phyloP scores from a whole-genome alignment of 2,113 vertebrate genomes.

The Bos indicus region DNA sequence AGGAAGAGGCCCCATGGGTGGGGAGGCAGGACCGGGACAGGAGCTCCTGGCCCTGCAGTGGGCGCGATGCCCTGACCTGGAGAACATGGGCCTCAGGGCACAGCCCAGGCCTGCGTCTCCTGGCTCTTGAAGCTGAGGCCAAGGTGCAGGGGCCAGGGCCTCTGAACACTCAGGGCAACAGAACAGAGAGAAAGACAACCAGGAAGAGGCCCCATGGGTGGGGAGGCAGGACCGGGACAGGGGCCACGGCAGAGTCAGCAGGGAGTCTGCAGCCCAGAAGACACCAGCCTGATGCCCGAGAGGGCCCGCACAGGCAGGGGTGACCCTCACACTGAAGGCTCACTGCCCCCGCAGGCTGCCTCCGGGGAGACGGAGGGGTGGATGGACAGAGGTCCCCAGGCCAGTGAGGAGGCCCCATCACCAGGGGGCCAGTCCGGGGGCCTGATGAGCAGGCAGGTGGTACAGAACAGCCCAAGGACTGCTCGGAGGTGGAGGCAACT shows the following conservation, averaged over 20 bases:
- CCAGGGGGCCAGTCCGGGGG: not conserved
- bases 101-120: not conserved
- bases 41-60: not conserved
- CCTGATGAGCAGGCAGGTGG: not conserved
- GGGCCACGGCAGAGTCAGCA: not conserved
- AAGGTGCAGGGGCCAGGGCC: not conserved
- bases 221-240: not conserved
- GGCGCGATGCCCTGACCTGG: not conserved
- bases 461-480: not conserved
- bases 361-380: not conserved
- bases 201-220: not conserved
- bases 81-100: not conserved
- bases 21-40: too few species aligned
- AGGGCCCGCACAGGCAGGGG: too few species aligned
- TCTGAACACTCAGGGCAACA: not conserved
- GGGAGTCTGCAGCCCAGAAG: not conserved
- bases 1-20: not conserved
- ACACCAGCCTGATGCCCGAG: rapidly evolving
- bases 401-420: not conserved
- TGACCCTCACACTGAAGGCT: not conserved
- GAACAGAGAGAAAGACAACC: not conserved
- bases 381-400: not conserved
- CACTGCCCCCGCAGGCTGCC: not conserved
- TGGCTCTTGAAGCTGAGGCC: not conserved
- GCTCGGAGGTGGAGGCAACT: not conserved